phyloP scores from a whole-genome alignment of 2,888 invertebrate genomes.

The Volucella bombylans region DNA sequence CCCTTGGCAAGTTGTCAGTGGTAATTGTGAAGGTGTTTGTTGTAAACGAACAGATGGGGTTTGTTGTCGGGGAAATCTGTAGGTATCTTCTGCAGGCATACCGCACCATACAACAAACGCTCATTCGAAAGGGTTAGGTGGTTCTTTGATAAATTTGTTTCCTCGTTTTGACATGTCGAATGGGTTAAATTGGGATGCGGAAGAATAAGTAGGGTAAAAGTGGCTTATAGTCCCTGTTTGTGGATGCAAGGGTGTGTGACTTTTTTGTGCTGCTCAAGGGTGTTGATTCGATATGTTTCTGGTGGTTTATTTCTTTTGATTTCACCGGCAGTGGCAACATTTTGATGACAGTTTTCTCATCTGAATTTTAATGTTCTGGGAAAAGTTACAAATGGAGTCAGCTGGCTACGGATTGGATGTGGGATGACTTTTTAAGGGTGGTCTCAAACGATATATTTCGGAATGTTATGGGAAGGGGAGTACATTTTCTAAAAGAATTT shows the following conservation, averaged over 20 bases:
- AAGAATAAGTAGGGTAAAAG: background rate
- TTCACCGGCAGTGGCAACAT: background rate
- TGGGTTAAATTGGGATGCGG: slow-evolving; percentile 27
- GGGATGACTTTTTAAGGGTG: background rate
- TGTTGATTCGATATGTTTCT: slow-evolving; percentile 13
- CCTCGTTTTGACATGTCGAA: slow-evolving; percentile 47
- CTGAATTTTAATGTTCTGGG: slow-evolving; percentile 24
- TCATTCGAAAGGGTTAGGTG: background rate
- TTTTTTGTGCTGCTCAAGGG: background rate
- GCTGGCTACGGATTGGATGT: background rate
- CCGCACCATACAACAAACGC: background rate
- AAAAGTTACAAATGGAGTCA: slow-evolving; percentile 2
- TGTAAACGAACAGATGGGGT: slow-evolving; percentile 16
- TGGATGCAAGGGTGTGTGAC: too few relatives aligned
- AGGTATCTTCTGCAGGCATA: background rate
- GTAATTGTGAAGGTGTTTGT: slow-evolving; percentile 35
- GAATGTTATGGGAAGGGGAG: too few relatives aligned
- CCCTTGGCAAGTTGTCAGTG: slow-evolving; percentile 47
- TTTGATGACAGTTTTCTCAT: slow-evolving; percentile 24
- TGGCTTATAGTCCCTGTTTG: too few relatives aligned
- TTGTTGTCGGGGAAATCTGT: slow-evolving; percentile 11
- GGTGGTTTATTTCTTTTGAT: slow-evolving; percentile 13
- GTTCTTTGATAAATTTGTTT: slow-evolving; percentile 53
- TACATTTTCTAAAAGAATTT: too few relatives aligned
- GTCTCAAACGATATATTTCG: too few relatives aligned